Base-by-base conservation (phyloP, 2,113 vertebrate species). In the Larimichthys polyactis region DNA sequence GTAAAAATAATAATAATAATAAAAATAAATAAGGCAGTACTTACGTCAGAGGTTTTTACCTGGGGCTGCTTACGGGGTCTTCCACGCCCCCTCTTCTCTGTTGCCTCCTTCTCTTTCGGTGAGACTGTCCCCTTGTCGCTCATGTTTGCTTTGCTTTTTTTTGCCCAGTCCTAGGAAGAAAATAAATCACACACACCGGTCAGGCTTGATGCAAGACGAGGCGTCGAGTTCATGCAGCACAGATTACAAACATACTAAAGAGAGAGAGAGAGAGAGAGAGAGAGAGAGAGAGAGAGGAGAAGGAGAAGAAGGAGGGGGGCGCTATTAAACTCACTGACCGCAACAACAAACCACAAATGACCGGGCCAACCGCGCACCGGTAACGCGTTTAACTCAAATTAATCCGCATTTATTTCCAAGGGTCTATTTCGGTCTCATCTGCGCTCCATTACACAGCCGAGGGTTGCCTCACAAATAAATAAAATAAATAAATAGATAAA, bases 1-100 rank as follows among this genome's bases (percentile, higher is more conserved):
- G 8, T 1, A 8, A 51, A 7, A 1, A 6, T n/a, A n/a, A n/a
- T n/a, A 36, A 32, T 0, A 5, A 6, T 6, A 36, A 5, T 5
- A 36, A 36, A 36, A 36, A 36, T 6, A 36, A 49, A 62, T 63
- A 9, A 12, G 60, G 36, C 54, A 17, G 3, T 78, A 91, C 85
- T 91, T 89, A 93, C 90, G 65, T 93, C 89, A 83, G 86, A 69
- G 74, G 70, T 63, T 36, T 85, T 77, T 92, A 97, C 97, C 95
- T 96, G 94, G 20, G 97, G 96, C 93, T 96, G 95, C 94, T 99
- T 99, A 62, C 97, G 95, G 17, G 98, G 98, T 93, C 98, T 94
- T 24, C 98, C 98, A 84, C 98, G 95, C 82, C 98, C 98, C 86
- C 98, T 96, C 91, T 98, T 99, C 95, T 97, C 97, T 0, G 97